Evolutionary conservation across 2,113 vertebrate species (phyloP).

Genomic region (Pedionomus torquatus): DNA sequence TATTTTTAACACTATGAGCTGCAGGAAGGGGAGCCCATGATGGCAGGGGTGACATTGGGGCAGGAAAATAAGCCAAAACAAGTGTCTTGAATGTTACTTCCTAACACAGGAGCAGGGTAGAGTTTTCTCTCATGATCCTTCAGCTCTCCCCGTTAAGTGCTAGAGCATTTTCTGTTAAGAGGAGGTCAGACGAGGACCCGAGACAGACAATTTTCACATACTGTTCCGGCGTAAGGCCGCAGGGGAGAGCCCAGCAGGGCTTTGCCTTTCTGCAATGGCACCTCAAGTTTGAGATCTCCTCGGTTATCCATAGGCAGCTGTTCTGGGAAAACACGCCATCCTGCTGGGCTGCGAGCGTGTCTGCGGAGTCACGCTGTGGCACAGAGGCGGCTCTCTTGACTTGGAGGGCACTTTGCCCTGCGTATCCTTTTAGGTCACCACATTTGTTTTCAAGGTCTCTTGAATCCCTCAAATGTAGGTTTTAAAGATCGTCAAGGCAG

Average conservation of each 20-base stretch:
- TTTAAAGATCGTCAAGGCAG: neutral
- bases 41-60: neutral
- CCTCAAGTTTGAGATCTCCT: neutral
- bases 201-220: conserved; percentile 26
- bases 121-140: neutral
- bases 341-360: neutral
- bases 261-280: neutral
- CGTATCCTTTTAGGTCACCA: neutral
- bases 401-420: neutral
- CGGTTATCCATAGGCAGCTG: neutral
- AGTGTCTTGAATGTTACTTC: neutral
- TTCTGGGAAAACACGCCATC: neutral
- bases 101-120: neutral
- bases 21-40: neutral
- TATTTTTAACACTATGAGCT: neutral
- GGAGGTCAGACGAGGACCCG: neutral
- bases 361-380: neutral
- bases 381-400: neutral
- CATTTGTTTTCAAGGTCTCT: neutral
- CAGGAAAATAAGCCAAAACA: neutral
- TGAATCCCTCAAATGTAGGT: neutral
- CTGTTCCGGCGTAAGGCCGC: neutral
- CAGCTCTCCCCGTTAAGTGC: neutral
- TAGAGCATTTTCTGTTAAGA: neutral
- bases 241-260: neutral